phyloP scores from a whole-genome alignment of 2,113 vertebrate genomes.

The Lamprotornis superbus region DNA sequence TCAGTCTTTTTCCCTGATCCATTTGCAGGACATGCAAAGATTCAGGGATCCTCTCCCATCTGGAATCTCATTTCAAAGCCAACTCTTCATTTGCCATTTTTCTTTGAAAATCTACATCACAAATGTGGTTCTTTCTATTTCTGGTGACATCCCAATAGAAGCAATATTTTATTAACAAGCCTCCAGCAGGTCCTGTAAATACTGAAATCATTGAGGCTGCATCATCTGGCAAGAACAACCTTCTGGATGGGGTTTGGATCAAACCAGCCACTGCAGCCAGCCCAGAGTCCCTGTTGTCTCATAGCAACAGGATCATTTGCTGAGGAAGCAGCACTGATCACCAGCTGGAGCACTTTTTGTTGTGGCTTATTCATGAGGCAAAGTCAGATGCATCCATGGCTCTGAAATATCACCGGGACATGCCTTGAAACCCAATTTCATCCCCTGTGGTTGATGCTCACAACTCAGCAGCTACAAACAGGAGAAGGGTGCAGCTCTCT shows the following conservation, averaged over 20 bases:
- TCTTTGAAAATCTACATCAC: not conserved
- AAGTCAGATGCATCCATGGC: not conserved
- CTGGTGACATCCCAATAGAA: not conserved
- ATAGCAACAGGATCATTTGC: conserved; percentile 28
- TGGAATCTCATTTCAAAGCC: not conserved
- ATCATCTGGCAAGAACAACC: not conserved
- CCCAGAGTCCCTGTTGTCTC: conserved; percentile 8
- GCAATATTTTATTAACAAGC: not conserved
- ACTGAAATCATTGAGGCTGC: not conserved
- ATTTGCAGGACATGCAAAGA: not conserved
- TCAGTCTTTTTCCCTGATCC: not conserved
- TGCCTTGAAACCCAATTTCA: not conserved
- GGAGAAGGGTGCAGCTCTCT: not conserved
- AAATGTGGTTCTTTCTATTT: not conserved
- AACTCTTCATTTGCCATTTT: not conserved
- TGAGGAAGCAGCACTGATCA: not conserved
- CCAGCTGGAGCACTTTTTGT: conserved; percentile 16
- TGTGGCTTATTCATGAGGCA: not conserved
- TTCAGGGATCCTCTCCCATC: not conserved
- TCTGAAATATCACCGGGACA: not conserved
- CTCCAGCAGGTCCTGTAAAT: not conserved
- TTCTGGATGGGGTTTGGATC: not conserved
- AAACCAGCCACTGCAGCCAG: not conserved
- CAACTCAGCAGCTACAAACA: not conserved
- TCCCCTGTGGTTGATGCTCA: not conserved